Conservation (phyloP, 2,888 invertebrate genomes). For the Ptilodon capucinus region DNA sequence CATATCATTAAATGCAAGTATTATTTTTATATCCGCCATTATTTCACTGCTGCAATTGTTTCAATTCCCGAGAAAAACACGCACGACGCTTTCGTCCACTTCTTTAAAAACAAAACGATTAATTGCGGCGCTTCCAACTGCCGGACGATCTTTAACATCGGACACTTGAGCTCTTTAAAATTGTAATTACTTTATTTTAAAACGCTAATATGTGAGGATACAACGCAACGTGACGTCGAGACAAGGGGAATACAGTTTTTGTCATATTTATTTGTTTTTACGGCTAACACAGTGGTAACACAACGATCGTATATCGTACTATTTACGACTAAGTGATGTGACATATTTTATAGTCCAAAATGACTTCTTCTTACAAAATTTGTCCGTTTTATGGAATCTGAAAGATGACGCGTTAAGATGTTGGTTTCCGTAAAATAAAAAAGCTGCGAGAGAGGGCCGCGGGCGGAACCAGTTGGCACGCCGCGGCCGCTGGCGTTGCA, state of each 20-base stretch:
- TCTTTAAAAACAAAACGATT: slow-evolving; percentile 31
- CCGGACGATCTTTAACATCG: slow-evolving; percentile 8
- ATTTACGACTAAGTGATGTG: background rate
- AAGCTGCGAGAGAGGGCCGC: slow-evolving; percentile 36
- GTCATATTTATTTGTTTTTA: slow-evolving; percentile 29
- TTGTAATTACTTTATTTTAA: slow-evolving; percentile 13
- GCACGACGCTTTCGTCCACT: slow-evolving; percentile 27
- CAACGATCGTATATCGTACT: slow-evolving; percentile 2
- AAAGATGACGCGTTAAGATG: slow-evolving; percentile 35
- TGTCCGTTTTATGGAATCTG: slow-evolving; percentile 14
- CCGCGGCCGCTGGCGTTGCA: slow-evolving; percentile 41
- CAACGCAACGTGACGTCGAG: slow-evolving; percentile 35
- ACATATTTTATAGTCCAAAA: slow-evolving; percentile 5
- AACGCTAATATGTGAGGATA: background rate
- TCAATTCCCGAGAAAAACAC: slow-evolving; percentile 42
- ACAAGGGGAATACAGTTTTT: slow-evolving; percentile 34
- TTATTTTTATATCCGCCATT: slow-evolving; percentile 51
- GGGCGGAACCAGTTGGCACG: slow-evolving; percentile 59
- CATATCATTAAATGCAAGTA: slow-evolving; percentile 57
- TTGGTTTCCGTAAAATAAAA: slow-evolving; percentile 56
- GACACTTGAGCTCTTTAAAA: slow-evolving; percentile 7
- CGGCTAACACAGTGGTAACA: slow-evolving; percentile 13
- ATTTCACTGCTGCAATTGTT: slow-evolving; percentile 53
- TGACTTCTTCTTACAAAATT: slow-evolving; percentile 20
- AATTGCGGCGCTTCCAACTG: slow-evolving; percentile 10